A percentile compares a stretch with the other conserved stretches of the same genome.
Conservation (phyloP, 2,888 invertebrate species). For the Pseudococcus jackbeardsleyi region DNA sequence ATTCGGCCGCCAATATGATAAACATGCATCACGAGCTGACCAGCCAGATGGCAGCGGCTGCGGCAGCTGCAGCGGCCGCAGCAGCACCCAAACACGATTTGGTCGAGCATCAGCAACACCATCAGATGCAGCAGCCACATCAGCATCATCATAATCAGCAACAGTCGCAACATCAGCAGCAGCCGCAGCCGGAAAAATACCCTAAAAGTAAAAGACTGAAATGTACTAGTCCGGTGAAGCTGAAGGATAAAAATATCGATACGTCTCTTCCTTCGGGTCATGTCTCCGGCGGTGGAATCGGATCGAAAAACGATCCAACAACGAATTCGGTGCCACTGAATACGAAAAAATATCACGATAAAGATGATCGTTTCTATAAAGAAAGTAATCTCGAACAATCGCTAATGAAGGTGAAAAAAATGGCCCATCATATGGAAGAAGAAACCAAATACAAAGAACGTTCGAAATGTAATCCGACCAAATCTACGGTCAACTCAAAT, state of each 20-base stretch:
- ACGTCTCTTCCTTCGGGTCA: neutral
- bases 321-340: neutral
- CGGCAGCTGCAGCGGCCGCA: neutral
- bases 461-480: neutral
- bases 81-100: neutral
- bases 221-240: constrained; percentile 42
- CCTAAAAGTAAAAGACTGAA: constrained; percentile 45
- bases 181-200: constrained; percentile 16
- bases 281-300: neutral
- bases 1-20: constrained; percentile 2
- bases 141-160: neutral
- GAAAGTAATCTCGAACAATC: constrained; percentile 48
- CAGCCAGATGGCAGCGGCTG: neutral
- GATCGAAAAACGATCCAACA: neutral
- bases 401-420: constrained; percentile 36
- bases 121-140: neutral
- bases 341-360: neutral
- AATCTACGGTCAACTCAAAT: neutral
- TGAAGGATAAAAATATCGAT: neutral
- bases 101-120: neutral
- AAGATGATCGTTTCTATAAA: constrained; percentile 38
- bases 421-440: constrained; percentile 7
- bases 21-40: constrained; percentile 16
- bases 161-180: neutral
- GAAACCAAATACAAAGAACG: constrained; percentile 33